Evolutionary conservation across 2,113 vertebrate genomes (phyloP), one percentile per base, ranked within the genome.

Genomic region (Apodemus speciosus): DNA sequence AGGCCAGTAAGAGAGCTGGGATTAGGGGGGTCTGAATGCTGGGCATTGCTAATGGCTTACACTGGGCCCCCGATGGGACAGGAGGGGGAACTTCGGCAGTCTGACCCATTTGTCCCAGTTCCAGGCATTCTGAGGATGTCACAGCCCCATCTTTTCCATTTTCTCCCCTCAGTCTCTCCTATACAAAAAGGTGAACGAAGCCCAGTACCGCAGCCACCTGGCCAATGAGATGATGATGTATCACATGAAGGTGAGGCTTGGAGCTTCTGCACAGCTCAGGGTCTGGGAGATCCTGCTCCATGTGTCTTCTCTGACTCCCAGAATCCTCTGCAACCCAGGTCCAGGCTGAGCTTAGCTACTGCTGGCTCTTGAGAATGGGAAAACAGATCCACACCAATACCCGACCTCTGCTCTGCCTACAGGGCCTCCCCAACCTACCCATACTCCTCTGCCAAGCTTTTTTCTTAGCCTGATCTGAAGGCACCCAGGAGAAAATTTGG

Each of bases 191-290:
- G 99, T 99, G 90, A 98, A 99, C 0, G 99, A 99, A 95, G 99
- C 99, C 3, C 99, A 99, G 98, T 99, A 99, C 97, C 98, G 99
- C 88, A 99, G 99, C 97, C 99, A 99, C 96, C 97, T 99, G 95
- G 99, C 99, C 98, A 99, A 99, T 0, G 99, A 99, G 97, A 99
- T 99, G 99, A 99, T 99, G 99, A 99, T 99, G 99, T 99, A 99
- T 97, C 99, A 99, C 84, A 99, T 99, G 99, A 99, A 99, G 99
- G 99, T 99, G 96, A 97, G 95, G 80, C 35, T 3, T 0, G 27
- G 72, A 20, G 21, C 27, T 40, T 62, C 89, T 66, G 16, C 2
- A 1, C 79, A 43, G 40, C 60, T 68, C n/a, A n/a, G 85, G 66
- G 25, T 35, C 60, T n/a, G 32, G 71, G 56, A 72, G 30, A 35